phyloP scores from a whole-genome alignment of 1,140 invertebrate species.

The Aphaenogaster floridana region DNA sequence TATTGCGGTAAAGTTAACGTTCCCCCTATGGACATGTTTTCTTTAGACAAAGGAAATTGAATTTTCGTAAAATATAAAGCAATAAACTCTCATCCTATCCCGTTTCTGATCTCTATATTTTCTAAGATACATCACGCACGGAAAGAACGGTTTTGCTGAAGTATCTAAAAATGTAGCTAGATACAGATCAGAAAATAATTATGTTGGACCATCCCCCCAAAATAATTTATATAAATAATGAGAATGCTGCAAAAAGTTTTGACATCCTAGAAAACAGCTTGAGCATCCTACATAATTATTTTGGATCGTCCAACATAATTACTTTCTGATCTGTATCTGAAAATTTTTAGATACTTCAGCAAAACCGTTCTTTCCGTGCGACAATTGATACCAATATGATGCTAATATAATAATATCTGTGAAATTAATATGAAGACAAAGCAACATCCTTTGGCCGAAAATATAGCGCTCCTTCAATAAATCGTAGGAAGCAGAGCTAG shows the following conservation, averaged over 20 bases:
- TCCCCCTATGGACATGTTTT: not conserved
- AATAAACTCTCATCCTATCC: not conserved
- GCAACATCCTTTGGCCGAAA: not conserved
- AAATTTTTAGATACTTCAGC: too few species aligned
- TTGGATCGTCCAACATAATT: too few species aligned
- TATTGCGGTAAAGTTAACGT: not conserved
- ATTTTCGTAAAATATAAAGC: not conserved
- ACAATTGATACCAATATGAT: not conserved
- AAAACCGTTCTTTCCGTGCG: too few species aligned
- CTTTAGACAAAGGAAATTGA: slow-evolving; percentile 12
- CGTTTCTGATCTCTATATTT: slow-evolving; percentile 3
- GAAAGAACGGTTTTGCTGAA: too few species aligned
- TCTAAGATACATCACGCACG: slow-evolving; percentile 19
- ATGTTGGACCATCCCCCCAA: too few species aligned
- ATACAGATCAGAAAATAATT: too few species aligned
- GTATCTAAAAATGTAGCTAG: too few species aligned
- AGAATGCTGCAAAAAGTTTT: too few species aligned
- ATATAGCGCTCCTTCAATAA: not conserved
- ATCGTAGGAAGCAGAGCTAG: not conserved
- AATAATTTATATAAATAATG: too few species aligned
- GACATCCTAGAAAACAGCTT: too few species aligned
- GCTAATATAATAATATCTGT: slow-evolving; percentile 3
- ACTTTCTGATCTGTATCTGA: too few species aligned
- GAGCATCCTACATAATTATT: too few species aligned
- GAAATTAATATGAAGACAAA: slow-evolving; percentile 11